phyloP scores from a whole-genome alignment of 1,140 invertebrate species.

The Drosophila hydei region DNA sequence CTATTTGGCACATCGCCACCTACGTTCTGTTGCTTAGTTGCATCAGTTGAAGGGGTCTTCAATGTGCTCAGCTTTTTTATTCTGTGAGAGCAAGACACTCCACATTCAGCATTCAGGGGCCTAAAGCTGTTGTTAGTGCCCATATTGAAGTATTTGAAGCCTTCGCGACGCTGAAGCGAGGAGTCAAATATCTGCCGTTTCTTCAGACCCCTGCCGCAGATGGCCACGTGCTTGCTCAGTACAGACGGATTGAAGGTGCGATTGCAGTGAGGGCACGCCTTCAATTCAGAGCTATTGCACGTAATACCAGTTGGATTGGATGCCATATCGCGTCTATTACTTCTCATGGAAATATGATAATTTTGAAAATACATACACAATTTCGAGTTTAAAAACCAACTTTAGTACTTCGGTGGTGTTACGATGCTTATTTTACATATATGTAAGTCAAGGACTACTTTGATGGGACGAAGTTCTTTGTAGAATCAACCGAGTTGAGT shows the following conservation, averaged over 20 bases:
- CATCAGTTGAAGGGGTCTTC: too few species aligned
- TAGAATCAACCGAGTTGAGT: background rate
- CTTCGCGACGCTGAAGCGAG: background rate
- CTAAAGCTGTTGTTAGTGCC: too few species aligned
- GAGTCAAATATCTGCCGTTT: conserved; percentile 13
- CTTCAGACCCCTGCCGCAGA: background rate
- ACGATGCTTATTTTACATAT: too few species aligned
- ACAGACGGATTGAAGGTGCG: background rate
- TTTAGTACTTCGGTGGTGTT: too few species aligned
- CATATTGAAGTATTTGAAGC: background rate
- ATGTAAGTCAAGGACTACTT: too few species aligned
- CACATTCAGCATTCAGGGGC: too few species aligned
- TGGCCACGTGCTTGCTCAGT: background rate
- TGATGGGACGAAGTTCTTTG: background rate
- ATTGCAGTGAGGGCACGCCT: background rate
- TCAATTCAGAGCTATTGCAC: background rate
- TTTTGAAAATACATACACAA: background rate
- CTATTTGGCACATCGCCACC: too few species aligned
- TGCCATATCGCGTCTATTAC: background rate
- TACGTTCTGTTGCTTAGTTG: background rate
- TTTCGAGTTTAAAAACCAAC: background rate
- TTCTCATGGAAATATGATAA: background rate
- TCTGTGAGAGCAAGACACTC: too few species aligned
- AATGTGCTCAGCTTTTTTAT: too few species aligned
- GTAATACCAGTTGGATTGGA: background rate